Evolutionary conservation across 2,888 invertebrate species (phyloP), one percentile per base, ranked within the genome.

Genomic region (Epinotia ramella): DNA sequence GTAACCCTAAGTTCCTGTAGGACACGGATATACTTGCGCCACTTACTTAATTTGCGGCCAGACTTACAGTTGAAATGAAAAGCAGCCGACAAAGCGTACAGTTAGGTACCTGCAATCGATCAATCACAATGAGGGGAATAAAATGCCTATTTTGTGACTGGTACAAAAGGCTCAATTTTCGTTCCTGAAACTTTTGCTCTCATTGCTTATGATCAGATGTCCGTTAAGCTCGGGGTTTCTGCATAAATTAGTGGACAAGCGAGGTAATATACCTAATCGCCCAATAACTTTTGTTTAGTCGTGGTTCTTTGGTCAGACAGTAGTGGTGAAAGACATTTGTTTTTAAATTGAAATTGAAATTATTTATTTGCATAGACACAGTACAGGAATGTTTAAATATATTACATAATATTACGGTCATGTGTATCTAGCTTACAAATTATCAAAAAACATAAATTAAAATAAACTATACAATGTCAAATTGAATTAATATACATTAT

Each of bases 181-280:
- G 57, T 57, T 57, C 3, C 57, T 68, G 40, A 13, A 68, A 57
- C 57, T 57, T 68, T 16, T 18, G 20, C 20, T 9, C 40, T 57
- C 33, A 68, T 68, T 44, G 67, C 57, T 20, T 57, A 57, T 57
- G 53, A 53, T 49, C 49, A 13, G 57, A 68, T 44, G 57, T 57
- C 18, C 53, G 24, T 3, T 33, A 56, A 68, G 33, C 40, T 44
- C 33, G 18, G n/a, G 66, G 33, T 67, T 56, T 53, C 28, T 28
- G 28, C 56, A 53, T 53, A 28, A 33, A 33, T 53, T 66, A 66
- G 33, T 18, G 18, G 28, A 6, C 3, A n/a, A 40, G n/a, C n/a
- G n/a, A 40, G 16, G 18, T 56, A 18, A 56, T 49, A 28, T 28
- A 11, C 11, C 33, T 33, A 60, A 24, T 60, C 12, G 60, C 28